A percentile compares a stretch with the other conserved stretches of the same genome.
Evolutionary conservation across 2,888 invertebrate genomes (phyloP).

Genomic region (Hydropsyche betteni): DNA sequence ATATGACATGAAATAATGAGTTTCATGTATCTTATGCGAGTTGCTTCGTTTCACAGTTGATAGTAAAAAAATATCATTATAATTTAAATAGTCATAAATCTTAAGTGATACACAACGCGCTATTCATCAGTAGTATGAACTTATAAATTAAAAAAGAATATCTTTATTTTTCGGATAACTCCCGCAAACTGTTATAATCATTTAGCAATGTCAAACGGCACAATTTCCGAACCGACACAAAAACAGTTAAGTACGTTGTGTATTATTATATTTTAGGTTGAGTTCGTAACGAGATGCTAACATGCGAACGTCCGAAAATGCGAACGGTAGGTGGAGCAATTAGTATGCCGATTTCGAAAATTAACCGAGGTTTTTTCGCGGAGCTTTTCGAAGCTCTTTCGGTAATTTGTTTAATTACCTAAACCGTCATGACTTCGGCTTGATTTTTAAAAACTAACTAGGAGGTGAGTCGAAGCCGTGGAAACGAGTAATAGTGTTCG

Average conservation of each 20-base stretch:
- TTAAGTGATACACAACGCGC: not conserved
- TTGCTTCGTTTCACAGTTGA: conserved; percentile 13
- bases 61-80: conserved; percentile 21
- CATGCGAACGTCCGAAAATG: conserved; percentile 24
- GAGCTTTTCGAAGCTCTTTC: not conserved
- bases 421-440: conserved; percentile 4
- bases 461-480: not conserved
- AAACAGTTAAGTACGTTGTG: conserved; percentile 25
- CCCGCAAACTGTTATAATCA: conserved; percentile 30
- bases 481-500: not conserved
- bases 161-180: not conserved
- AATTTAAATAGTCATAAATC: conserved; percentile 23
- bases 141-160: conserved; percentile 5
- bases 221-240: conserved; percentile 18
- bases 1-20: conserved; percentile 13
- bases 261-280: too few relatives aligned
- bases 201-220: conserved; percentile 32
- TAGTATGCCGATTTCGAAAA: conserved; percentile 23
- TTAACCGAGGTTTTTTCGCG: conserved; percentile 6
- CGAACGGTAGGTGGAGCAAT: conserved; percentile 30
- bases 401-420: conserved; percentile 24
- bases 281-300: conserved; percentile 32
- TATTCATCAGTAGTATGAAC: too few relatives aligned
- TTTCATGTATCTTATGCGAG: conserved; percentile 13
- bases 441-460: not conserved